These are phyloP conservation scores for Capitulum mitella DNA, from an alignment of 2,888 invertebrate genomes.

Conservation along the genomic window DNA sequence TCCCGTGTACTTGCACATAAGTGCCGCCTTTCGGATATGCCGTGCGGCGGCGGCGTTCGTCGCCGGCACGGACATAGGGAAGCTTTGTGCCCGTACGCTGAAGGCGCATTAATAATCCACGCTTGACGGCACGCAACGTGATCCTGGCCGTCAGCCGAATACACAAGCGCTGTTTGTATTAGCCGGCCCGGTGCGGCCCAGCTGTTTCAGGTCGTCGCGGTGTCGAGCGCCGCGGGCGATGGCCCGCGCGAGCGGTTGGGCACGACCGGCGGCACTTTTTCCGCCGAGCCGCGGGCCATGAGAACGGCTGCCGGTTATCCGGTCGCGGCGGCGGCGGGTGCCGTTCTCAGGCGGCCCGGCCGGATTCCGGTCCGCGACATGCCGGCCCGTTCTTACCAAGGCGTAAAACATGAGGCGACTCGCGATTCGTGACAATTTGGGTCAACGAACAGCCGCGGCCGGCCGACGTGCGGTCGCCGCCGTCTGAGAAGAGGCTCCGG, in stretches of 20 bases:
- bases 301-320: too few relatives aligned
- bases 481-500: not conserved
- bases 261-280: not conserved
- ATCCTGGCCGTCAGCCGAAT: not conserved
- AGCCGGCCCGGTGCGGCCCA: not conserved
- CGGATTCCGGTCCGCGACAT: not conserved
- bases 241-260: too few relatives aligned
- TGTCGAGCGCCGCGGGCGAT: not conserved
- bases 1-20: not conserved
- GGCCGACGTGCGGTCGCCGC: not conserved
- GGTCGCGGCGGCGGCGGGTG: not conserved
- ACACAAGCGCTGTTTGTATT: not conserved
- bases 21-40: not conserved
- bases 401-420: conserved; percentile 3
- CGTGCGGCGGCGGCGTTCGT: not conserved
- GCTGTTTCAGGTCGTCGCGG: not conserved
- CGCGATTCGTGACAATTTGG: conserved; percentile 4
- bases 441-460: not conserved
- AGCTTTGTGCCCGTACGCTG: not conserved
- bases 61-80: not conserved
- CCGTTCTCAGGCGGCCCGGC: not conserved
- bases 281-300: not conserved
- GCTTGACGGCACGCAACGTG: not conserved
- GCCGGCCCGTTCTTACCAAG: not conserved
- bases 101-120: conserved; percentile 4